Percentiles rank a stretch among this genome's conserved stretches.
Evolutionary conservation across 2,888 invertebrate genomes (phyloP).

Genomic region (Polydrusus tereticollis): DNA sequence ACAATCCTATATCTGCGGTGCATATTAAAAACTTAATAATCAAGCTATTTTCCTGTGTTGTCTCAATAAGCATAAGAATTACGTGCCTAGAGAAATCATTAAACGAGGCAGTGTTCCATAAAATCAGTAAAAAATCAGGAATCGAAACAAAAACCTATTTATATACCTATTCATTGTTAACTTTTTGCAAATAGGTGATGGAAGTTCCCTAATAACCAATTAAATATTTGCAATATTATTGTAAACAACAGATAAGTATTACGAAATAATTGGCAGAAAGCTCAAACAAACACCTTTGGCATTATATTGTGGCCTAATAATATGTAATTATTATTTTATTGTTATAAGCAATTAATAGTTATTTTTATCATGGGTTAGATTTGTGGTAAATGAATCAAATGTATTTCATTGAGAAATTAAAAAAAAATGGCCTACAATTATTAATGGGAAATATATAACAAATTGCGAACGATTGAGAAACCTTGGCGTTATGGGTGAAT

Average conservation of each 20-base stretch:
- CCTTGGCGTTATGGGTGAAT: conserved; percentile 21
- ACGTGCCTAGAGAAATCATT: conserved; percentile 7
- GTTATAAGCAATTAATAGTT: not conserved
- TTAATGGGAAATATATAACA: conserved; percentile 22
- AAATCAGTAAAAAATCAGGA: conserved; percentile 14
- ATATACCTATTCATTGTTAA: not conserved
- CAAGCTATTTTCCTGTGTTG: not conserved
- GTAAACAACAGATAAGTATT: conserved; percentile 5
- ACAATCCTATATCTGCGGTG: not conserved
- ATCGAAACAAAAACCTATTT: conserved; percentile 8
- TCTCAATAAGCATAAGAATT: not conserved
- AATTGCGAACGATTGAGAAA: conserved; percentile 30
- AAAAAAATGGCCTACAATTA: conserved; percentile 42
- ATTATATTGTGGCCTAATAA: not conserved
- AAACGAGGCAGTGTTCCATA: conserved; percentile 13
- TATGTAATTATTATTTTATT: not conserved
- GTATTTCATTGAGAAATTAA: conserved; percentile 31
- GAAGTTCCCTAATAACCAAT: conserved; percentile 2
- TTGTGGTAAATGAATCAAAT: conserved; percentile 33
- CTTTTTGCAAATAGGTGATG: not conserved
- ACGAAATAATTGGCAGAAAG: conserved; percentile 8
- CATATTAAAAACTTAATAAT: conserved; percentile 3
- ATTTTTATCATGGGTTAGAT: conserved; percentile 9
- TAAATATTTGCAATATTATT: conserved; percentile 1
- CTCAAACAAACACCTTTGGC: not conserved